Base-by-base conservation (phyloP, 2,888 invertebrate genomes). In the Apoderus coryli region DNA sequence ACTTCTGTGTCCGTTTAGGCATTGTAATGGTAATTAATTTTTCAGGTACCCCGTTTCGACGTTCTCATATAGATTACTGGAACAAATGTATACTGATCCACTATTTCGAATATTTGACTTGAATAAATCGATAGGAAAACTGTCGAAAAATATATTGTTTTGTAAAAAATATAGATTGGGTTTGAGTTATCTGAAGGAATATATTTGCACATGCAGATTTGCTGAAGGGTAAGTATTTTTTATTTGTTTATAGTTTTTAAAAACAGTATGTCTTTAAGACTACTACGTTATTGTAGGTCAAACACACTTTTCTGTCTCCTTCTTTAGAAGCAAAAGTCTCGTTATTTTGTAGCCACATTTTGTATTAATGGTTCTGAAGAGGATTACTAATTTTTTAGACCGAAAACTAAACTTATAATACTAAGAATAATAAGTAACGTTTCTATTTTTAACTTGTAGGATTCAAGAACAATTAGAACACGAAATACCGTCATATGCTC, bases 1-100 rank as follows among this genome's bases (percentile, higher is more conserved):
- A 16, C 19, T 16, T 16, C 19, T 7, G 6, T 16, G 6, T 16
- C 6, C 6, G 19, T 16, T 6, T 16, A 16, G 6, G 7, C 7
- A 7, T 16, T 16, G 6, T 7, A 16, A 16, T 16, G 19, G 11
- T 2, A 27, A 7, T 25, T 10, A 10, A 2, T 39, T 32, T 52
- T 65, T 54, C 34, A 76, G 76, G 48, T 81, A 76, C 59, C 69
- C 73, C n/a, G 85, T 88, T 7, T 81, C 82, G 7, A 77, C 76
- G 44, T 84, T 84, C 56, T 77, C 85, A 1, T 73, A 71, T 45
- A 69, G 77, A 39, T 59, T 86, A 23, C 56, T 88, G 39, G 75
- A 77, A 43, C 74, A 77, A 54, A 80, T 86, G 67, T 67, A 67
- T 47, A 60, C 62, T 6, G 84, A 85, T 57, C 84, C 85, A 1